Percentiles rank a stretch among this genome's conserved stretches.
Evolutionary conservation across 2,888 invertebrate species (phyloP).

Genomic region (Lasioglossum malachurum): DNA sequence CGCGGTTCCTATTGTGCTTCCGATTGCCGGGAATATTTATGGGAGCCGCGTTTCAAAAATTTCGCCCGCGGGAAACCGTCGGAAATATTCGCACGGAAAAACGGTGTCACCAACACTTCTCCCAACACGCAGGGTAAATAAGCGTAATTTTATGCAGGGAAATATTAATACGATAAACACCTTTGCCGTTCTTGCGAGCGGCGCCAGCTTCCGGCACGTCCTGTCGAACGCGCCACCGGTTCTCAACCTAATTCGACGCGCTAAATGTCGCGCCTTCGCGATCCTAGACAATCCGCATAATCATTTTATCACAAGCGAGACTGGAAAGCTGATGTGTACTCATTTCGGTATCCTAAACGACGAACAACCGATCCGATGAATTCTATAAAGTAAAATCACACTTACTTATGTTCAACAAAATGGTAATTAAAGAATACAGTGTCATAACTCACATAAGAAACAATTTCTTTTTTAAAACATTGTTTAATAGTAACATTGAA

Average conservation of each 20-base stretch:
- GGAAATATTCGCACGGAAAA: not conserved
- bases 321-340: not conserved
- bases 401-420: too few species aligned
- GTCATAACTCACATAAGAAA: too few species aligned
- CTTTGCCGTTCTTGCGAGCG: not conserved
- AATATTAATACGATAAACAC: not conserved
- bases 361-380: not conserved
- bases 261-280: not conserved
- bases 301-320: not conserved
- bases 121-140: not conserved
- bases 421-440: too few species aligned
- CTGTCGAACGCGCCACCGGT: not conserved
- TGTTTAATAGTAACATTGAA: too few species aligned
- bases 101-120: not conserved
- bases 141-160: constrained; percentile 14
- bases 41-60: not conserved
- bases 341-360: not conserved
- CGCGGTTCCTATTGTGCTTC: constrained; percentile 8
- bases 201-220: not conserved
- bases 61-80: not conserved
- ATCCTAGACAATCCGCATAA: not conserved
- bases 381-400: not conserved
- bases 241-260: not conserved
- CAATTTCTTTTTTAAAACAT: too few species aligned
- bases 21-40: constrained; percentile 14